Evolutionary conservation across 2,888 invertebrate species (phyloP).

Genomic region (Unio pictorum): DNA sequence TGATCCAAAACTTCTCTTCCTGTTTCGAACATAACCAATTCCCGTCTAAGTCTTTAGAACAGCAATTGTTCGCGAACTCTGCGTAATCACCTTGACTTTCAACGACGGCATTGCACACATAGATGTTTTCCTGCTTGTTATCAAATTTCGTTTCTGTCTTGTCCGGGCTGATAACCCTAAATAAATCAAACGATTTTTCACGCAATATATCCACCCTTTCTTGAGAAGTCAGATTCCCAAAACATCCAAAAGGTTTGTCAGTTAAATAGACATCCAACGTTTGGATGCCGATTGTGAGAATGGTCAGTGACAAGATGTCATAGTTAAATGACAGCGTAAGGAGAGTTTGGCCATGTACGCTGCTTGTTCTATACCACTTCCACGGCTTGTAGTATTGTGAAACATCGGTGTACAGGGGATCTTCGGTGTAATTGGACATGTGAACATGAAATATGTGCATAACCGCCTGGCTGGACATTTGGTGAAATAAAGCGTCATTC

Average conservation of each 20-base stretch:
- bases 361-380: conserved; percentile 63
- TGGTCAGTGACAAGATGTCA: conserved; percentile 61
- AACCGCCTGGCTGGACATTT: conserved; percentile 2
- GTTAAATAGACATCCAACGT: conserved; percentile 46
- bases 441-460: conserved; percentile 38
- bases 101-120: conserved; percentile 63
- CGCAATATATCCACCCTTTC: conserved; percentile 39
- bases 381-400: conserved; percentile 53
- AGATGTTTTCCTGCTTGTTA: conserved; percentile 19
- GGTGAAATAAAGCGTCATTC: too few relatives aligned
- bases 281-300: conserved; percentile 64
- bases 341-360: conserved; percentile 64
- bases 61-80: conserved; percentile 61
- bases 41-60: conserved; percentile 40
- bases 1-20: conserved; percentile 58
- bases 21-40: conserved; percentile 49
- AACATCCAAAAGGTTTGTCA: conserved; percentile 63
- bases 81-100: conserved; percentile 36
- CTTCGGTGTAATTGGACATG: conserved; percentile 36
- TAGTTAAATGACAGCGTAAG: conserved; percentile 67
- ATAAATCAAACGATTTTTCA: conserved; percentile 47
- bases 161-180: conserved; percentile 21
- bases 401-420: conserved; percentile 30
- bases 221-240: conserved; percentile 42
- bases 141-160: conserved; percentile 19